phyloP scores from a whole-genome alignment of 2,113 vertebrate species.

The Pavo muticus region DNA sequence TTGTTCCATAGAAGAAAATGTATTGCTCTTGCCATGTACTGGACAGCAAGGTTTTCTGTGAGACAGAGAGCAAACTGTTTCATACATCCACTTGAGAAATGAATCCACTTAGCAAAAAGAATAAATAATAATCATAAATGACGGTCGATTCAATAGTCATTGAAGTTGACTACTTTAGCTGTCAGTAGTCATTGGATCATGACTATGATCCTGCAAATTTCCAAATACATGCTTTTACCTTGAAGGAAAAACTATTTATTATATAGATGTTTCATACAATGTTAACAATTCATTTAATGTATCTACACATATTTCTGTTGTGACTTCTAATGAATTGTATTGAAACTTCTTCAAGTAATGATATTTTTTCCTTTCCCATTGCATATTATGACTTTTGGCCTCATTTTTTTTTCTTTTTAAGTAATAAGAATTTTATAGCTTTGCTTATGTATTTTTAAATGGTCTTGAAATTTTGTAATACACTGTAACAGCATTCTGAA shows the following conservation, averaged over 20 bases:
- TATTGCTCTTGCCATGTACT: rapidly evolving
- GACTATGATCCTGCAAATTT: neutral
- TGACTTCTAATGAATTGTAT: neutral
- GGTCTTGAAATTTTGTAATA: neutral
- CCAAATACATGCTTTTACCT: neutral
- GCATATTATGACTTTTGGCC: neutral
- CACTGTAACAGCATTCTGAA: neutral
- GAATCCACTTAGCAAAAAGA: conserved; percentile 19
- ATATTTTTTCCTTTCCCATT: neutral
- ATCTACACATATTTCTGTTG: neutral
- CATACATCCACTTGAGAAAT: neutral
- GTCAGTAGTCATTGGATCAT: conserved; percentile 18
- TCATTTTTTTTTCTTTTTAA: neutral
- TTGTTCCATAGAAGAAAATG: neutral
- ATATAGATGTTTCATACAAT: neutral
- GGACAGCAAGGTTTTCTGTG: neutral
- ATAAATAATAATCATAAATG: conserved; percentile 58
- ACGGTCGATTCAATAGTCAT: conserved; percentile 7
- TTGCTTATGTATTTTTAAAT: neutral
- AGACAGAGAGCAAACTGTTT: neutral
- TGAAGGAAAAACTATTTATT: neutral
- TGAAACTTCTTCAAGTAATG: neutral
- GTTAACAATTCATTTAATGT: neutral
- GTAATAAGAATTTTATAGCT: neutral
- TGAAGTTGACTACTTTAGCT: conserved; percentile 20